These are phyloP conservation scores for Lepilemur ruficaudatus DNA, from an alignment of 2,797 vertebrate genomes.

Conservation along the genomic window DNA sequence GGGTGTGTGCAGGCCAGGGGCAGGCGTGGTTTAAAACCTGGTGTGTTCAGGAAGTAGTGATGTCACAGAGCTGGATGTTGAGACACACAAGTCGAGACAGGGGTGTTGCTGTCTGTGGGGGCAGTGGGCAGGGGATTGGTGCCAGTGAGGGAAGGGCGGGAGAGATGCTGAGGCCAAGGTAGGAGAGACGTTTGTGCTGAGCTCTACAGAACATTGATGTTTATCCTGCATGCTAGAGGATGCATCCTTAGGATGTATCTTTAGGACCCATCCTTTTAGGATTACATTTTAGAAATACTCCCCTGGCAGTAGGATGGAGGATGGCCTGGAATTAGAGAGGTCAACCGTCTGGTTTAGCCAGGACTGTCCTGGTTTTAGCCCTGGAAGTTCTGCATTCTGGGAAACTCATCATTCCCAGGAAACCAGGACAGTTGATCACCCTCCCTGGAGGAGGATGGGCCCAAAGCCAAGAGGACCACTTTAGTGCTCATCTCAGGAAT, in stretches of 20 bases:
- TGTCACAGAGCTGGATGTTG: neutral
- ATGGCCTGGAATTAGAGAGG: neutral
- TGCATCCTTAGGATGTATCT: no score
- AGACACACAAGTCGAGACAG: neutral
- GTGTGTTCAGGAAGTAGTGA: neutral
- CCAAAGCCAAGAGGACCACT: neutral
- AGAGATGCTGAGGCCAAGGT: neutral
- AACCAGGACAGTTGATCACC: neutral
- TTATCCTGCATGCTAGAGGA: neutral
- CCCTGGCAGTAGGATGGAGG: neutral
- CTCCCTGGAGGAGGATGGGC: neutral
- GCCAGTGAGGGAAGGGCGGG: neutral
- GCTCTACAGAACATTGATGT: neutral
- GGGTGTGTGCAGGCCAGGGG: neutral
- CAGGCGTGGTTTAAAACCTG: neutral
- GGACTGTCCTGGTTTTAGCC: neutral
- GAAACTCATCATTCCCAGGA: neutral
- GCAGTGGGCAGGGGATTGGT: fast-evolving
- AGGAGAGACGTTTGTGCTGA: neutral
- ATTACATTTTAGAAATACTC: neutral
- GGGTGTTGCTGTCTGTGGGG: neutral
- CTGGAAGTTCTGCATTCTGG: neutral
- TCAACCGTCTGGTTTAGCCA: neutral
- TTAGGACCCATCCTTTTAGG: neutral
- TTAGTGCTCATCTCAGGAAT: neutral